Conservation (phyloP, 2,113 vertebrate species). For the Channa maculata region DNA sequence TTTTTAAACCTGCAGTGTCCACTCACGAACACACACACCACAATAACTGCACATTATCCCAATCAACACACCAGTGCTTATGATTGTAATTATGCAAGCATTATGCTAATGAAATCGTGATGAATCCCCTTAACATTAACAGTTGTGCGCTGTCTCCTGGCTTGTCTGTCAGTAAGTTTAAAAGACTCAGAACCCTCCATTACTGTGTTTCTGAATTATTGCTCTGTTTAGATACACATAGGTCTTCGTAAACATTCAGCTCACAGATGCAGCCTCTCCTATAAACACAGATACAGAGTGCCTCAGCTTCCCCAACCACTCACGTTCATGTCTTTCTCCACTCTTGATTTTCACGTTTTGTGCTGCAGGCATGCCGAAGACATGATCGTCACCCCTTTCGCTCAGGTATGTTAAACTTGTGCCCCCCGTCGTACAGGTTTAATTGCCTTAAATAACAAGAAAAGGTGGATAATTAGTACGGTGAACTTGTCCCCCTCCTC, state of each 20-base stretch:
- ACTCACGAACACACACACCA: background rate
- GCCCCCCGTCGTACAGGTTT: slow-evolving; percentile 30
- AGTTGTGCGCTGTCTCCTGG: slow-evolving; percentile 35
- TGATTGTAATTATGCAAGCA: slow-evolving; percentile 57
- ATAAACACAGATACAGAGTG: slow-evolving; percentile 43
- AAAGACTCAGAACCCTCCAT: slow-evolving; percentile 25
- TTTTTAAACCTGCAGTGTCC: background rate
- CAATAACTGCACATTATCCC: slow-evolving; percentile 42
- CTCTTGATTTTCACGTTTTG: slow-evolving; percentile 16
- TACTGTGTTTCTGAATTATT: slow-evolving; percentile 25
- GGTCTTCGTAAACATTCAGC: slow-evolving; percentile 54
- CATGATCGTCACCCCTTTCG: slow-evolving; percentile 95
- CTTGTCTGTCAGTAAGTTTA: slow-evolving; percentile 30
- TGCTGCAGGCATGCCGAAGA: slow-evolving; percentile 89
- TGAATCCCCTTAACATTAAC: slow-evolving; percentile 45
- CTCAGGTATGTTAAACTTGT: slow-evolving; percentile 85
- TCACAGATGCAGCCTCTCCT: slow-evolving; percentile 30
- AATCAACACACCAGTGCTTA: slow-evolving; percentile 40
- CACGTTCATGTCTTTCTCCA: slow-evolving; percentile 17
- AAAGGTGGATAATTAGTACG: slow-evolving; percentile 57
- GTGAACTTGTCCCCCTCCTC: slow-evolving; percentile 56
- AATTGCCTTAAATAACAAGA: slow-evolving; percentile 50
- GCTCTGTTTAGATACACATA: slow-evolving; percentile 56
- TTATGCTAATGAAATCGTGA: slow-evolving; percentile 64
- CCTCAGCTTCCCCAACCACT: slow-evolving; percentile 24